phyloP scores from a whole-genome alignment of 2,797 vertebrate species.

The Acanthurus tractus region DNA sequence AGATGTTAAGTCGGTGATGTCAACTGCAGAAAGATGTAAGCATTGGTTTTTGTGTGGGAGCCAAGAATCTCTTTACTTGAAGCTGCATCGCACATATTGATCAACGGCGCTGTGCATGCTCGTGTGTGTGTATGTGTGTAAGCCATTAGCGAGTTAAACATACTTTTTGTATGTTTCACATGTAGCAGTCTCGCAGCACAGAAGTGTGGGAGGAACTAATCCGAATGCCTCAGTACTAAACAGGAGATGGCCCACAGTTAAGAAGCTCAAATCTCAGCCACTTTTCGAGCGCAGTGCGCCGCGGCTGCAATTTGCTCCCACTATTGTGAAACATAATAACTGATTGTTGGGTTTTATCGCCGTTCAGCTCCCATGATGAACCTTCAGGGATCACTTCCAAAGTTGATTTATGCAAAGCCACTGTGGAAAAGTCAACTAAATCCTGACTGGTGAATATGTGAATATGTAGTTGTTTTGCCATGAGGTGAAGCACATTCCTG shows the following conservation, averaged over 20 bases:
- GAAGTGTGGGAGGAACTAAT: constrained; percentile 60
- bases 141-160: neutral
- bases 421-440: constrained; percentile 63
- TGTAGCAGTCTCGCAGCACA: constrained; percentile 5
- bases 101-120: constrained; percentile 10
- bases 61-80: constrained; percentile 42
- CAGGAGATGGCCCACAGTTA: constrained; percentile 52
- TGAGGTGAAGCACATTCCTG: constrained; percentile 46
- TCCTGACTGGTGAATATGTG: constrained; percentile 37
- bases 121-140: constrained; percentile 5
- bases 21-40: constrained; percentile 56
- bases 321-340: constrained; percentile 57
- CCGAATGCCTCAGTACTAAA: constrained; percentile 36
- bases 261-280: constrained; percentile 42
- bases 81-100: constrained; percentile 55
- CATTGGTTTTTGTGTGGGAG: constrained; percentile 56
- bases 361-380: constrained; percentile 34
- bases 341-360: constrained; percentile 57
- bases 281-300: neutral
- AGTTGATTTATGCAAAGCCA: constrained; percentile 75
- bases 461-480: constrained; percentile 40
- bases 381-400: constrained; percentile 40
- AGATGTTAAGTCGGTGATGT: constrained; percentile 59
- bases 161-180: neutral
- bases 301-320: constrained; percentile 41